A percentile compares a stretch with the other conserved stretches of the same genome.
Conservation (phyloP, 2,888 invertebrate genomes). For the Caenorhabditis sp. region DNA sequence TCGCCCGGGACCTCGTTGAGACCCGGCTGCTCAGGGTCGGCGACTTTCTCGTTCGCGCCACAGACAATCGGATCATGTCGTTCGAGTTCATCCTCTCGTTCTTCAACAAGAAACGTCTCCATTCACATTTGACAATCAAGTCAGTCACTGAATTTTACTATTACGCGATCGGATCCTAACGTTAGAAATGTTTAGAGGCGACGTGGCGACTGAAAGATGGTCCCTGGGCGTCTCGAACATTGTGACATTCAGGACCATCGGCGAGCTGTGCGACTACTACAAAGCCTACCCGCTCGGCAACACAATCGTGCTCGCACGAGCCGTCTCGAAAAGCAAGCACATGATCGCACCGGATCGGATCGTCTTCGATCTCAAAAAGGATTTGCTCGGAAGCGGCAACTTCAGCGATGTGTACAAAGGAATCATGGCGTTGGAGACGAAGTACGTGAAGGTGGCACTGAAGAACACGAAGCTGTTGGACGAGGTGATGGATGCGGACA, state of each 20-base stretch:
- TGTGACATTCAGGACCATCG: background rate
- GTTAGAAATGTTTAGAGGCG: slow-evolving; percentile 3
- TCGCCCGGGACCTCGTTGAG: slow-evolving; percentile 8
- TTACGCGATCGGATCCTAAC: too few species aligned
- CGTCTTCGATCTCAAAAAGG: slow-evolving; percentile 47
- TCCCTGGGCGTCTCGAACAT: background rate
- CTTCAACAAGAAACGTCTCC: slow-evolving; percentile 18
- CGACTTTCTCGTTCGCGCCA: slow-evolving; percentile 67
- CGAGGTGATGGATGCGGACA: slow-evolving; percentile 7
- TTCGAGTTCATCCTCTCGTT: slow-evolving; percentile 55
- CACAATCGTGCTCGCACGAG: slow-evolving; percentile 1
- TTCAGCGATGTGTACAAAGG: slow-evolving; percentile 42
- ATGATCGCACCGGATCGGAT: slow-evolving; percentile 64
- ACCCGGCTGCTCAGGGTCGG: slow-evolving; percentile 32
- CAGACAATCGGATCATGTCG: slow-evolving; percentile 47
- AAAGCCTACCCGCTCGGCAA: slow-evolving; percentile 48
- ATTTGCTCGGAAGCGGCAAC: slow-evolving; percentile 40
- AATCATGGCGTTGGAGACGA: slow-evolving; percentile 30
- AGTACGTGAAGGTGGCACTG: slow-evolving; percentile 7
- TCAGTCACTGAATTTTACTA: too few species aligned
- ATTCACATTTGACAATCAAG: slow-evolving; percentile 36
- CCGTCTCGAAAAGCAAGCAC: slow-evolving; percentile 18
- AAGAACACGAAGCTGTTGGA: slow-evolving; percentile 18
- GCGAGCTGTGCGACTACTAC: slow-evolving; percentile 13
- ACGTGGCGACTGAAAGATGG: slow-evolving; percentile 1